Base-by-base conservation (phyloP, 2,113 vertebrate species). In the Nansenia antarctica region DNA sequence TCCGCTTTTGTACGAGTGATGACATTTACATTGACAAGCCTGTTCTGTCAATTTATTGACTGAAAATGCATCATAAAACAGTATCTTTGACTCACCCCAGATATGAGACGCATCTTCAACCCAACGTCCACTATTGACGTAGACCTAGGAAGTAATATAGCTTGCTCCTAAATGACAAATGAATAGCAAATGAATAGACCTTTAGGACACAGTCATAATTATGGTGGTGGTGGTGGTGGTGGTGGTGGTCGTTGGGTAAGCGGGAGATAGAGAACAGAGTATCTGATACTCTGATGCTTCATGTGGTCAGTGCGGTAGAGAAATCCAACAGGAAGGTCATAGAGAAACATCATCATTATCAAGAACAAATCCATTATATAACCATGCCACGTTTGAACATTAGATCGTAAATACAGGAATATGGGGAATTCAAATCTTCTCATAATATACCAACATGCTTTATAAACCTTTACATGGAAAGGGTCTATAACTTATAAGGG, bases 381-480 rank as follows among this genome's bases (percentile, higher is more conserved):
- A 62, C 70, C 81, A 85, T 86, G 82, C 87, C 78, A 76, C 64
- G 80, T 64, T 77, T 66, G 77, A 20, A 77, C 71, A 87, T 82
- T 45, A 76, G n/a, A n/a, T n/a, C n/a, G n/a, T 85, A 78, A 75
- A 87, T 65, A 77, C 37, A 74, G 32, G 63, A 37, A 80, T 73
- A 82, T 70, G 69, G 64, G 73, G 57, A 60, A 15, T 76, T 64
- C n/a, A 69, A 58, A 58, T 81, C 67, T 9, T 53, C 18, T 35
- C 7, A 32, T 30, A 15, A 15, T 55, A 55, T 14, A 60, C 31
- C n/a, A 60, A 60, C 58, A 60, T 60, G 58, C 58, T 34, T 60
- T 74, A 82, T 75, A 86, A 83, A 87, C 72, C 83, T 68, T 83
- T 58, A 76, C 37, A 52, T 47, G 66, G 26, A 69, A 65, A 82